Evolutionary conservation across 2,888 invertebrate species (phyloP), one percentile per base, ranked within the genome.

Genomic region (Polydrusus pterygomalis): DNA sequence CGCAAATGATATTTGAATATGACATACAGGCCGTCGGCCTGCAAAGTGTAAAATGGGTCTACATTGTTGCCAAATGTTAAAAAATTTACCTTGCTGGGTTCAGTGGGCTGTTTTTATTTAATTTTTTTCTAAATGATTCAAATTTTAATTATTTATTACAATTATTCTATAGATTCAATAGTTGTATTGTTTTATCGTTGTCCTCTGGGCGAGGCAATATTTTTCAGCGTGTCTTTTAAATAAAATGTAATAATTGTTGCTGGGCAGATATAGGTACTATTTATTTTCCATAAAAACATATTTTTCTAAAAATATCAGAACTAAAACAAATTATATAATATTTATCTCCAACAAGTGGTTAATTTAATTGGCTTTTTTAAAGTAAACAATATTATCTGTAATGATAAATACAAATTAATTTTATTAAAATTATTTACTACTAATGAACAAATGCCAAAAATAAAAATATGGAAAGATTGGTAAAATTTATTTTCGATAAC

Each of bases 341-440:
- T 17, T 54, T 30, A 60, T 60, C 58, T 11, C 34, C 25, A 10
- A 60, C 17, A 60, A 60, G 58, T 60, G 38, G 58, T 60, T 60
- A 40, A 60, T 18, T 38, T 60, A 60, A 38, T 56, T 8, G 34
- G 8, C 10, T 34, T 20, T 30, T 56, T 56, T 34, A 34, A 15
- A 20, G 34, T 60, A 60, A 60, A 60, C 38, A 60, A 60, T 17
- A 15, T 60, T 60, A 56, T 56, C 56, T 56, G 6, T 56, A 0
- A 34, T 30, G 54, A 30, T 30, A 54, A 51, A 34, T 34, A 34
- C 34, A 34, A 34, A 34, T 34, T 34, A n/a, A n/a, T n/a, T n/a
- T n/a, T n/a, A 34, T 43, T 43, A 43, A 11, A 43, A 43, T 13
- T n/a, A 43, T 34, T 7, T 34, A 34, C 6, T 34, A 34, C 34